A percentile compares a stretch with the other conserved stretches of the same genome.
These are phyloP conservation scores for Drosophila borborema DNA, from an alignment of 2,888 invertebrate species.

Conservation along the genomic window DNA sequence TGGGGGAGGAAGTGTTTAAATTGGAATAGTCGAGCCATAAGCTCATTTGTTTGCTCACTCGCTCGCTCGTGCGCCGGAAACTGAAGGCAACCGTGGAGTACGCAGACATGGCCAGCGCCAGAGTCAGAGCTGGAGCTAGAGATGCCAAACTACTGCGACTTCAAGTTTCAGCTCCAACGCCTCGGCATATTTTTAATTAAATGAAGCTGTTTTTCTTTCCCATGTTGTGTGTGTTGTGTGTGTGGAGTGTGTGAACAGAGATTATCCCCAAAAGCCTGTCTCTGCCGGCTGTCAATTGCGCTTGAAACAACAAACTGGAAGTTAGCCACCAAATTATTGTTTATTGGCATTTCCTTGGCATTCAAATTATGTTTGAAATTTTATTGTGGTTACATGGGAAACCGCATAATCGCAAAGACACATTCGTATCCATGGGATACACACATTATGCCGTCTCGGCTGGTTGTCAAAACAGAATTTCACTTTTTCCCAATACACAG, in stretches of 20 bases:
- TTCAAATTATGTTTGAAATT: constrained; percentile 32
- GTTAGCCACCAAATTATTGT: constrained; percentile 52
- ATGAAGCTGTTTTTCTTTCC: constrained; percentile 25
- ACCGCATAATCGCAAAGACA: constrained; percentile 43
- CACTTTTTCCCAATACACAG: constrained; percentile 55
- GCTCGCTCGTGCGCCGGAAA: constrained; percentile 58
- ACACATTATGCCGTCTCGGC: constrained; percentile 13
- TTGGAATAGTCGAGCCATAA: constrained; percentile 68
- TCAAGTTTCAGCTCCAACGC: constrained; percentile 33
- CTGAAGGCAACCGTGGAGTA: constrained; percentile 65
- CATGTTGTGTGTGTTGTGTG: neutral
- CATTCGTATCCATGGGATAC: constrained; percentile 37
- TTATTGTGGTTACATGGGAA: constrained; percentile 57
- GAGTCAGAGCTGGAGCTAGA: neutral
- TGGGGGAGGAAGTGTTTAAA: constrained; percentile 77
- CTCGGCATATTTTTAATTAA: constrained; percentile 63
- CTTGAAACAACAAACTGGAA: constrained; percentile 20
- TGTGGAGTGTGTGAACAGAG: constrained; percentile 26
- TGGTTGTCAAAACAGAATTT: constrained; percentile 48
- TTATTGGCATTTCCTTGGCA: constrained; percentile 60
- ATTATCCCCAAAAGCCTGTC: constrained; percentile 34
- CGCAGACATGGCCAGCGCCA: neutral
- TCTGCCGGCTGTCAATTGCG: neutral
- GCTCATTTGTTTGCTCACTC: constrained; percentile 65
- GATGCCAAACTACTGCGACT: constrained; percentile 20